Percentiles rank a stretch among this genome's conserved stretches.
Evolutionary conservation across 1,140 invertebrate species (phyloP).

Genomic region (Tigriopus japonicus): DNA sequence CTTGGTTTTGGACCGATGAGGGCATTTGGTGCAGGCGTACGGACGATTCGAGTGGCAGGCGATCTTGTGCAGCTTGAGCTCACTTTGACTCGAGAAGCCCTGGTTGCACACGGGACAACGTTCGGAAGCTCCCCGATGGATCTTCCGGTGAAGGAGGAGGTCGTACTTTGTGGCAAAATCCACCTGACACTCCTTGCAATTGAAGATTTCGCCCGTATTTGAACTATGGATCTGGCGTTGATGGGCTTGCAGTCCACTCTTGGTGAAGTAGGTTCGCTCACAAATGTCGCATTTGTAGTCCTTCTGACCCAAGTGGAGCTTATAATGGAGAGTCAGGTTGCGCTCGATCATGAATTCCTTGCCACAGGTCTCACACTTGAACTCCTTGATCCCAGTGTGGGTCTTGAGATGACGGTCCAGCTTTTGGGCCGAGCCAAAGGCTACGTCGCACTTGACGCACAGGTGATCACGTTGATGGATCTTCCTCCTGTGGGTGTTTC

Average conservation of each 20-base stretch:
- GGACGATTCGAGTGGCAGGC: not conserved
- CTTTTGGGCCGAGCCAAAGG: not conserved
- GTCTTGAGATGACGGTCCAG: not conserved
- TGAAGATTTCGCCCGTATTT: not conserved
- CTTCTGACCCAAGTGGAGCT: not conserved
- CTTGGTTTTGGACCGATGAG: not conserved
- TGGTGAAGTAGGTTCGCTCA: not conserved
- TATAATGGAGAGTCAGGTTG: slow-evolving; percentile 2
- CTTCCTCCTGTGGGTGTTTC: not conserved
- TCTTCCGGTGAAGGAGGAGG: not conserved
- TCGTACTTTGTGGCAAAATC: not conserved
- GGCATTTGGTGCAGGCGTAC: not conserved
- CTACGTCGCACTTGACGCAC: not conserved
- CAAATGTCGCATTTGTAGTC: not conserved
- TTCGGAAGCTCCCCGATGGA: not conserved
- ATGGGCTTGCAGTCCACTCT: not conserved
- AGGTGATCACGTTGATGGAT: not conserved
- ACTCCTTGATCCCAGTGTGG: slow-evolving; percentile 60
- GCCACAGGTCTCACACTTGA: slow-evolving; percentile 57
- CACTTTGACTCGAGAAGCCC: not conserved
- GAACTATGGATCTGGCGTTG: not conserved
- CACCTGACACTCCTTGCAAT: not conserved
- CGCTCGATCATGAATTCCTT: slow-evolving; percentile 40
- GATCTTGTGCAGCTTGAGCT: not conserved
- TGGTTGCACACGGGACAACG: not conserved